Evolutionary conservation across 2,797 vertebrate species (phyloP).

Genomic region (Anguilla megastoma): DNA sequence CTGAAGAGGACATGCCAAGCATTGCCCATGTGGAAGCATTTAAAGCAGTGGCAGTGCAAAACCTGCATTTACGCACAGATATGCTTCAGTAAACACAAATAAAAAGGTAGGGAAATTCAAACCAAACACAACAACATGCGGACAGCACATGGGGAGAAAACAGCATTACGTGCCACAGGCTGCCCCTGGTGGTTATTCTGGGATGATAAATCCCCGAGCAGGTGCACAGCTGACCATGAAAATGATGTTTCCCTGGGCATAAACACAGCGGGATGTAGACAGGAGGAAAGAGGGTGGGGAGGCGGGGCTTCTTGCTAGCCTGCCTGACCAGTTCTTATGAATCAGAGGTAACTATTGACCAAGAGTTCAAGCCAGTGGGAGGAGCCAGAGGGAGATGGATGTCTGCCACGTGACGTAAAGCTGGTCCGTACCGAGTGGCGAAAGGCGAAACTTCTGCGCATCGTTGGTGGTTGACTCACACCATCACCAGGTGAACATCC

Average conservation of each 20-base stretch:
- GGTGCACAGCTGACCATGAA: neutral
- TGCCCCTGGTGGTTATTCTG: neutral
- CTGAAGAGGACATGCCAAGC: too few species aligned
- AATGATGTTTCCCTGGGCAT: neutral
- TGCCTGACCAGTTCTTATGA: too few species aligned
- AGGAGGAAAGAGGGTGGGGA: neutral
- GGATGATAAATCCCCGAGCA: neutral
- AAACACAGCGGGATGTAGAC: neutral
- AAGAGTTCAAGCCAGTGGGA: too few species aligned
- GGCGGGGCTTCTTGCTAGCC: too few species aligned
- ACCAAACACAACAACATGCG: neutral
- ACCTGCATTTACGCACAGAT: neutral
- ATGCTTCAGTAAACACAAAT: neutral
- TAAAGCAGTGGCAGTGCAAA: neutral
- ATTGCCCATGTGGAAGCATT: neutral
- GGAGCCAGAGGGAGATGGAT: too few species aligned
- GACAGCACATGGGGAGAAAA: neutral
- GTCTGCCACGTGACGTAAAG: too few species aligned
- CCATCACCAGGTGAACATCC: too few species aligned
- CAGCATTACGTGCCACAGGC: neutral
- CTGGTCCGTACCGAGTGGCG: too few species aligned
- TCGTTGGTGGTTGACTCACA: too few species aligned
- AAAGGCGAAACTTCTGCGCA: too few species aligned
- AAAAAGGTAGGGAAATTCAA: neutral
- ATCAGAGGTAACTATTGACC: too few species aligned